Evolutionary conservation across 2,113 vertebrate species (phyloP).

Genomic region (Oncorhynchus gorbuscha): DNA sequence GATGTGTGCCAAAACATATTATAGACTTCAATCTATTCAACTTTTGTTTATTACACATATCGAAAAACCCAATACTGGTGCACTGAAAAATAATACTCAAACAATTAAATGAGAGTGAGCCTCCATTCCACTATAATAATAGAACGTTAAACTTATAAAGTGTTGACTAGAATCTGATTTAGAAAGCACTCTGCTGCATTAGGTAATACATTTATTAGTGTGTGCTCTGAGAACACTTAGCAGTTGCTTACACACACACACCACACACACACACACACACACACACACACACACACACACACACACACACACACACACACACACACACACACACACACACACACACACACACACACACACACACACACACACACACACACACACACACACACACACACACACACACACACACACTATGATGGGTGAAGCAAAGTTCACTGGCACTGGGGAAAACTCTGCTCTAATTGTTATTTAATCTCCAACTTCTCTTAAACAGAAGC

Average conservation of each 20-base stretch:
- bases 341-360: conserved; percentile 6
- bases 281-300: conserved; percentile 3
- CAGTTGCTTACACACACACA: conserved; percentile 13
- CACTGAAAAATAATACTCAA: background rate
- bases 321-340: conserved; percentile 9
- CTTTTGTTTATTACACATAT: background rate
- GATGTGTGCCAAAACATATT: too few species aligned
- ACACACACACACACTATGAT: background rate
- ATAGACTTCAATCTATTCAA: background rate
- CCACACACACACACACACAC: background rate
- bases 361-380: conserved; percentile 4
- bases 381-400: background rate
- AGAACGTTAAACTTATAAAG: background rate
- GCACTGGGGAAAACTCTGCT: conserved; percentile 10
- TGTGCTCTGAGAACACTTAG: background rate
- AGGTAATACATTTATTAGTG: conserved; percentile 10
- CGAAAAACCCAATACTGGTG: background rate
- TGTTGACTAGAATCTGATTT: background rate
- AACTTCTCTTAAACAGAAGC: background rate
- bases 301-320: background rate
- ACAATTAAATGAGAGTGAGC: background rate
- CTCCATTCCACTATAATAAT: background rate
- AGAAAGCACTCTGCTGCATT: conserved; percentile 21
- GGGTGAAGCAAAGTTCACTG: conserved; percentile 21
- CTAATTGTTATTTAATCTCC: conserved; percentile 50